phyloP scores from a whole-genome alignment of 1,140 invertebrate genomes.

The Rhizoglyphus robini region DNA sequence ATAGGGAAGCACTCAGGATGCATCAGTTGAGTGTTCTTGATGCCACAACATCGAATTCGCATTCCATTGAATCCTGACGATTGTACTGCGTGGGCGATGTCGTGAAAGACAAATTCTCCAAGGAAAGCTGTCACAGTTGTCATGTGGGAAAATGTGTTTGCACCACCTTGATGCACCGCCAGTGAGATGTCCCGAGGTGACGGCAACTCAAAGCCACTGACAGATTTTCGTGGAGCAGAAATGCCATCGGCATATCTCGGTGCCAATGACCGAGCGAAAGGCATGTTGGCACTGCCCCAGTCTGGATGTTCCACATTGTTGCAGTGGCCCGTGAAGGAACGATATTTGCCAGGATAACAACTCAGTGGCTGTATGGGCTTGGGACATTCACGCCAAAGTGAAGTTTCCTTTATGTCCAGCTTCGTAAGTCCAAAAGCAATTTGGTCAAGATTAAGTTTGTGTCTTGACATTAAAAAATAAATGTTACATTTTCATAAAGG shows the following conservation, averaged over 20 bases:
- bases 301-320: slow-evolving; percentile 80
- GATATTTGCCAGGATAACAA: slow-evolving; percentile 40
- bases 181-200: slow-evolving; percentile 52
- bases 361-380: slow-evolving; percentile 33
- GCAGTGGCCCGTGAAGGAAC: slow-evolving; percentile 73
- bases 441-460: slow-evolving; percentile 36
- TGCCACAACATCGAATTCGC: slow-evolving; percentile 51
- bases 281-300: slow-evolving; percentile 65
- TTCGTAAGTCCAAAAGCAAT: slow-evolving; percentile 37
- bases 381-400: slow-evolving; percentile 35
- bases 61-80: slow-evolving; percentile 41
- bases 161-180: slow-evolving; percentile 42
- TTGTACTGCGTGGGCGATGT: slow-evolving; percentile 57
- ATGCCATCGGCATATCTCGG: slow-evolving; percentile 64
- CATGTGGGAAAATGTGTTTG: slow-evolving; percentile 36
- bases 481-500: too few species aligned
- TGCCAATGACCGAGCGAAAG: slow-evolving; percentile 56
- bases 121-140: slow-evolving; percentile 59
- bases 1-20: slow-evolving; percentile 53
- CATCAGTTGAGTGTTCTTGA: slow-evolving; percentile 38
- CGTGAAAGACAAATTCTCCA: slow-evolving; percentile 63
- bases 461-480: slow-evolving; percentile 26
- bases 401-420: slow-evolving; percentile 36
- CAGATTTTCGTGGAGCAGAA: background rate
- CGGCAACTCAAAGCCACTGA: slow-evolving; percentile 36